Percentiles rank a stretch among this genome's conserved stretches.
These are phyloP conservation scores for Dreissena polymorpha DNA, from an alignment of 1,140 invertebrate genomes.

Conservation along the genomic window DNA sequence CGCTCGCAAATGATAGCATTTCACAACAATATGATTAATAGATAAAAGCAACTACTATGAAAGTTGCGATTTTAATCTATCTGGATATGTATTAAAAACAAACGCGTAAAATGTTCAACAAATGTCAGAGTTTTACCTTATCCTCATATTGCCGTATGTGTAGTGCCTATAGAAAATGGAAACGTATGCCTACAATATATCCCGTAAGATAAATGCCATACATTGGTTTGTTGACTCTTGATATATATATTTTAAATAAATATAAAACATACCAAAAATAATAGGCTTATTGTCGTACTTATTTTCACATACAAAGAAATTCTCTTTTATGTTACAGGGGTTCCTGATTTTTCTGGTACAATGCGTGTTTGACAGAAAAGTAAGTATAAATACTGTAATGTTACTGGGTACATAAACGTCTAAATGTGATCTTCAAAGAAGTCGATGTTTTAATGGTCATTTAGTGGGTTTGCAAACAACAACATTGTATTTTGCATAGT, in stretches of 20 bases:
- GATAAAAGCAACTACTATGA: conserved; percentile 3
- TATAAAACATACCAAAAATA: too few species aligned
- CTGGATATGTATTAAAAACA: background rate
- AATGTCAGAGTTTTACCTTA: background rate
- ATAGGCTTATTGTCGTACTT: too few species aligned
- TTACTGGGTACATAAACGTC: too few species aligned
- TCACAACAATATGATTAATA: background rate
- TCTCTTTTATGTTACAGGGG: conserved; percentile 61
- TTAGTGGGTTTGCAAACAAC: too few species aligned
- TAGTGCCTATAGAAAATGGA: background rate
- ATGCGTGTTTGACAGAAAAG: conserved; percentile 60
- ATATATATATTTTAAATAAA: too few species aligned
- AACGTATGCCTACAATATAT: too few species aligned
- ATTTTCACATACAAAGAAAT: background rate
- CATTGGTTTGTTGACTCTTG: too few species aligned
- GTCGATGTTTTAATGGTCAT: too few species aligned
- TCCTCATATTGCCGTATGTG: background rate
- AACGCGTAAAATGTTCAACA: background rate
- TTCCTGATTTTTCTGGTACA: conserved; percentile 69
- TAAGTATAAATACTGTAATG: conserved; percentile 36
- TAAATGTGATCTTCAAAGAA: too few species aligned
- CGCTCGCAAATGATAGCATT: background rate
- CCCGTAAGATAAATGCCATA: too few species aligned
- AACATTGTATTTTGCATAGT: too few species aligned
- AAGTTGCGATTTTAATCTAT: background rate